Base-by-base conservation (phyloP, 64 coral and sea anemone genomes). In the Stylophora pistillata region DNA sequence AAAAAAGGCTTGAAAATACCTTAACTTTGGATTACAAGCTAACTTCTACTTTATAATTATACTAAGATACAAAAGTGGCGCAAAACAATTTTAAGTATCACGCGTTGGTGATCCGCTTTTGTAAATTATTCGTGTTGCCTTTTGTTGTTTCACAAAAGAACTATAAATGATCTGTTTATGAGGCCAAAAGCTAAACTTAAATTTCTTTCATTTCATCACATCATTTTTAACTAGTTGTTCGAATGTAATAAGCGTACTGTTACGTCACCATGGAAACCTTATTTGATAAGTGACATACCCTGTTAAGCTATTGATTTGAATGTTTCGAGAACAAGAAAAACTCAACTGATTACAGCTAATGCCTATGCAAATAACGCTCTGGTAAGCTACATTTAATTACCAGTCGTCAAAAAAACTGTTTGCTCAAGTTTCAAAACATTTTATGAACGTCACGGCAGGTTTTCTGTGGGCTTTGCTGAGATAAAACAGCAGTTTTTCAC, bases 121-220 rank as follows among this genome's bases (percentile, higher is more conserved):
- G 37, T 47, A 7, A 47, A 64, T 64, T 2, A 64, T 21, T 1
- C 9, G 20, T 9, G 64, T 68, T n/a, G 64, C 26, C 25, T 68
- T 68, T 21, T 68, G 23, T 68, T 68, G 23, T 25, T 21, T 11
- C 23, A 10, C 9, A 68, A 21, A n/a, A 68, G 25, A 6, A 68
- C 21, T 68, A 1, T 68, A 68, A 9, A 27, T 10, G 5, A 25
- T 68, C 12, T 10, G 64, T 21, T 68, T 10, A 68, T 28, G 64
- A 68, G 64, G 64, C 64, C 4, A 25, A 1, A 76, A 76, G 53
- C n/a, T 76, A 11, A 76, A 5, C 20, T 16, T 37, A 21, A 76
- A 76, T 76, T 76, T 76, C 34, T 53, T 75, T 0, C 34, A 75
- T 5, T 75, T 75, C 23, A 75, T 75, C 73, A 75, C 33, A 53